Evolutionary conservation across 2,888 invertebrate species (phyloP), one percentile per base, ranked within the genome.

Genomic region (Drosophila ustulata): DNA sequence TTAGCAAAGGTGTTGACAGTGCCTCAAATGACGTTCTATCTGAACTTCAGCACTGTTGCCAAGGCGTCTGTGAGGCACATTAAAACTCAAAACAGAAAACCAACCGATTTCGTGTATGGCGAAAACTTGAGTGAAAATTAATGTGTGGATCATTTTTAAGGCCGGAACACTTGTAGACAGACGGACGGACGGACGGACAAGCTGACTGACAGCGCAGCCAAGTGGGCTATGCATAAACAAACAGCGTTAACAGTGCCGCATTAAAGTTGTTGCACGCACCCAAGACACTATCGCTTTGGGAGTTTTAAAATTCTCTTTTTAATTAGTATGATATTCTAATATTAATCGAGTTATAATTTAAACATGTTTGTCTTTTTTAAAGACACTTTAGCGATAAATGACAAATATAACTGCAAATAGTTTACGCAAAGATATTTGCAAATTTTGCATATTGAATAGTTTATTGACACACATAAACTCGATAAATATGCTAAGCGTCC

Each of bases 1-100:
- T 85, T 75, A 63, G 58, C 32, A 30, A 26, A 67, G 71, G 82
- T 81, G 85, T 74, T 72, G 80, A 86, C 70, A 83, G 75, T 57
- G 63, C 57, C 66, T 57, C 18, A 37, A 66, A 61, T 50, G 41
- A 23, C 49, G 8, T n/a, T 37, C 11, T 32, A 37, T 1, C 7
- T 25, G 52, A 39, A 3, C n/a, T 43, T 59, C 30, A n/a, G 47
- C 43, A 7, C 49, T 30, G 64, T 32, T 39, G 23, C 43, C 46
- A 49, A 25, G 41, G 49, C 26, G 11, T 28, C 18, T 18, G 32
- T 32, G 37, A n/a, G n/a, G 37, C 37, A n/a, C 37, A 37, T 37
- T 37, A 64, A 52, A 82, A 77, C 81, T 74, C 26, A 37, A 52
- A 55, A 39, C 45, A 47, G 41, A 64, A 61, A 62, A 65, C 32